phyloP scores from a whole-genome alignment of 2,113 vertebrate species.

The Mohoua ochrocephala region DNA sequence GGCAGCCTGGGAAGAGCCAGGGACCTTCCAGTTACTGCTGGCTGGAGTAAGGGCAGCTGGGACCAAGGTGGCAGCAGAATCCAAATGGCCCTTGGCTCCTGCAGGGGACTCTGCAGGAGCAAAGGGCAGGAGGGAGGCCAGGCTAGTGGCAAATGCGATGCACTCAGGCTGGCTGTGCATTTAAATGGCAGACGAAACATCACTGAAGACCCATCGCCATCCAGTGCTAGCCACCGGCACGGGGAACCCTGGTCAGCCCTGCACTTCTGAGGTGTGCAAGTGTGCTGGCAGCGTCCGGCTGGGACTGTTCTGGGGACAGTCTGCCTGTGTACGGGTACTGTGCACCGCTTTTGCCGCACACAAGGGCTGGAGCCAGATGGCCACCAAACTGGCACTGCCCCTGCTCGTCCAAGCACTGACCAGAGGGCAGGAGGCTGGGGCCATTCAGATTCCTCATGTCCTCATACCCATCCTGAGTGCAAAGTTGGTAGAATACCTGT shows the following conservation, averaged over 20 bases:
- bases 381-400: neutral
- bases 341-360: rapidly evolving
- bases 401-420: neutral
- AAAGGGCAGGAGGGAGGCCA: neutral
- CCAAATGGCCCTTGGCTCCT: rapidly evolving
- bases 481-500: neutral
- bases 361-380: neutral
- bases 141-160: too few species aligned
- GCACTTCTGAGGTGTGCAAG: neutral
- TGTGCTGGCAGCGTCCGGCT: rapidly evolving
- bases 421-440: neutral
- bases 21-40: neutral
- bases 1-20: neutral
- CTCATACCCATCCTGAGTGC: neutral
- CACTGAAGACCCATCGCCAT: rapidly evolving
- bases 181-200: neutral
- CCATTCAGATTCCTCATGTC: neutral
- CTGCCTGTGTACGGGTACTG: rapidly evolving
- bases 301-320: rapidly evolving
- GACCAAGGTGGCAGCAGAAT: neutral
- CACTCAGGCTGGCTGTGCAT: neutral
- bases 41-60: too few species aligned
- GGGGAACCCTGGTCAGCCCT: neutral
- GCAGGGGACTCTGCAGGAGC: neutral
- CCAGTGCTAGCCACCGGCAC: rapidly evolving